Conservation (phyloP, 2,113 vertebrate genomes). For the Anguilla rostrata region DNA sequence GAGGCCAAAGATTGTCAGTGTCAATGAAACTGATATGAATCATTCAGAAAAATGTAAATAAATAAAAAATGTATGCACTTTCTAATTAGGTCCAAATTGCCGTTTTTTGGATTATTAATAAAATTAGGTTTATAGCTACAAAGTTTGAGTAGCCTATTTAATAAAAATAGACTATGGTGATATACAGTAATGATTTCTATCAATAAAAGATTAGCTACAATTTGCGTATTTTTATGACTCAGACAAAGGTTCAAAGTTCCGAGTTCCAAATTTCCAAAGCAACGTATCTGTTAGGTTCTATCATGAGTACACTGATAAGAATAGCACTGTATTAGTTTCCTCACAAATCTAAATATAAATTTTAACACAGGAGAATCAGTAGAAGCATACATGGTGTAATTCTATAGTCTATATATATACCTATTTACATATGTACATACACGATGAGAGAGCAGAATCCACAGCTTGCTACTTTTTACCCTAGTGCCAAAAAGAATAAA, state of each 20-base stretch:
- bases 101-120: too few relatives aligned
- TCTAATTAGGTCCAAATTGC: too few relatives aligned
- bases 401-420: slow-evolving; percentile 5
- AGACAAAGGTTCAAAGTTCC: too few relatives aligned
- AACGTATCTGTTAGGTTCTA: background rate
- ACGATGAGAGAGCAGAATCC: background rate
- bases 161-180: too few relatives aligned
- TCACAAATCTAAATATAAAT: background rate
- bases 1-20: background rate
- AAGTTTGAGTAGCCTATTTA: too few relatives aligned
- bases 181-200: too few relatives aligned
- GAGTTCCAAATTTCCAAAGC: background rate
- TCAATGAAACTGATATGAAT: background rate
- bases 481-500: background rate
- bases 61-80: background rate
- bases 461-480: background rate
- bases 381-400: background rate
- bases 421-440: slow-evolving; percentile 4
- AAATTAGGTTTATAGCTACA: too few relatives aligned
- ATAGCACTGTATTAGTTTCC: background rate
- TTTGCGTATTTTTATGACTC: too few relatives aligned
- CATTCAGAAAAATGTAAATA: background rate
- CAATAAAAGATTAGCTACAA: too few relatives aligned
- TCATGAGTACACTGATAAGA: background rate
- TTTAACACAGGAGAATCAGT: background rate